These are phyloP conservation scores for Rachycentron canadum DNA, from an alignment of 2,797 vertebrate species.

Conservation along the genomic window DNA sequence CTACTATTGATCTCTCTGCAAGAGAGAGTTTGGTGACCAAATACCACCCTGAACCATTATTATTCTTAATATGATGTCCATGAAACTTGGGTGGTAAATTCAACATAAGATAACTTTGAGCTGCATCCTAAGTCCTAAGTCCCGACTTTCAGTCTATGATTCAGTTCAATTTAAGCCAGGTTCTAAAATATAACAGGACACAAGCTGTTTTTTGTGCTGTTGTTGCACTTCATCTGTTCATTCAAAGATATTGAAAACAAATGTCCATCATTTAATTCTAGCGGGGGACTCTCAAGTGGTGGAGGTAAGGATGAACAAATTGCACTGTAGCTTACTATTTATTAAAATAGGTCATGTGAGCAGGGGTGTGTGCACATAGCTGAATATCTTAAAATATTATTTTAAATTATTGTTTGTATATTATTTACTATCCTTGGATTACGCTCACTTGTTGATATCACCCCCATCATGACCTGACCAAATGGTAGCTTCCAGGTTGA, in stretches of 20 bases:
- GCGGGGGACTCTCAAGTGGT: background rate
- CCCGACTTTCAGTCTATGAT: background rate
- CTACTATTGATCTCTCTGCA: background rate
- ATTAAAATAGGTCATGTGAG: background rate
- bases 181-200: background rate
- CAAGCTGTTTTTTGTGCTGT: background rate
- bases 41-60: background rate
- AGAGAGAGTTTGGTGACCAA: background rate
- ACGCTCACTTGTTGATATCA: slow-evolving; percentile 1
- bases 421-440: slow-evolving; percentile 1
- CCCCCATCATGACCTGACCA: slow-evolving; percentile 1
- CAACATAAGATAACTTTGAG: slow-evolving; percentile 14
- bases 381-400: background rate
- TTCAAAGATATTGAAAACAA: background rate
- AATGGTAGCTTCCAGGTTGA: slow-evolving; percentile 38
- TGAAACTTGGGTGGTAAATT: background rate
- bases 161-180: background rate
- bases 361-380: background rate
- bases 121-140: slow-evolving; percentile 20
- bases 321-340: background rate
- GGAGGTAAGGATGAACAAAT: background rate
- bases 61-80: background rate
- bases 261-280: background rate
- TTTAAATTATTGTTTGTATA: background rate
- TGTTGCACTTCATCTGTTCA: background rate